Conservation (phyloP, 2,113 vertebrate genomes). For the Hassar affinis region DNA sequence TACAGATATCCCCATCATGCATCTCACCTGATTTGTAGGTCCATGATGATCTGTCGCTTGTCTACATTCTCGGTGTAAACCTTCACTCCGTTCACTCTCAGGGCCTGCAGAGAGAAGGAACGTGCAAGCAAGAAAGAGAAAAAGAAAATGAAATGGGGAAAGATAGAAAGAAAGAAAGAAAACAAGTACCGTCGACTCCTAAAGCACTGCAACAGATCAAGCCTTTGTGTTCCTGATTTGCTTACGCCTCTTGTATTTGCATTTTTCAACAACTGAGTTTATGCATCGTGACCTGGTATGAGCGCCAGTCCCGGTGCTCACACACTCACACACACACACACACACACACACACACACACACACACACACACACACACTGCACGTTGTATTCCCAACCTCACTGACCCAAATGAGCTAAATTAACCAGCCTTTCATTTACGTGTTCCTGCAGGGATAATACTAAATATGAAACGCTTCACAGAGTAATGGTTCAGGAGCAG, state of each 20-base stretch:
- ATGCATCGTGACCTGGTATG: background rate
- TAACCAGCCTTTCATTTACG: background rate
- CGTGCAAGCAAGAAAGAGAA: background rate
- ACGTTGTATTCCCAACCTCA: background rate
- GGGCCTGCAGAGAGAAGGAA: conserved; percentile 74
- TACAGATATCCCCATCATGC: background rate
- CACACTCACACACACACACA: background rate
- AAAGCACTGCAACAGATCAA: background rate
- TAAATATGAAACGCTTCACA: background rate
- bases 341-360: background rate
- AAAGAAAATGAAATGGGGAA: background rate
- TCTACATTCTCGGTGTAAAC: conserved; percentile 98
- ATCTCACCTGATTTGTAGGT: conserved; percentile 93
- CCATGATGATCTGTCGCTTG: conserved; percentile 96
- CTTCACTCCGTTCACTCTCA: conserved; percentile 94
- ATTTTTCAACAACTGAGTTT: background rate
- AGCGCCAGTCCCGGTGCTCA: background rate
- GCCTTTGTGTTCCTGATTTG: background rate
- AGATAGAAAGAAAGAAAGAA: background rate
- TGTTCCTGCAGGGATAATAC: background rate
- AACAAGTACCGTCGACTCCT: background rate
- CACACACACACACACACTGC: background rate
- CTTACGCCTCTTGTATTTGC: background rate
- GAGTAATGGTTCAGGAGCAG: background rate
- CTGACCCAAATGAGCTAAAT: background rate